Evolutionary conservation across 2,888 invertebrate species (phyloP).

Genomic region (Megaustenia siamemsis): DNA sequence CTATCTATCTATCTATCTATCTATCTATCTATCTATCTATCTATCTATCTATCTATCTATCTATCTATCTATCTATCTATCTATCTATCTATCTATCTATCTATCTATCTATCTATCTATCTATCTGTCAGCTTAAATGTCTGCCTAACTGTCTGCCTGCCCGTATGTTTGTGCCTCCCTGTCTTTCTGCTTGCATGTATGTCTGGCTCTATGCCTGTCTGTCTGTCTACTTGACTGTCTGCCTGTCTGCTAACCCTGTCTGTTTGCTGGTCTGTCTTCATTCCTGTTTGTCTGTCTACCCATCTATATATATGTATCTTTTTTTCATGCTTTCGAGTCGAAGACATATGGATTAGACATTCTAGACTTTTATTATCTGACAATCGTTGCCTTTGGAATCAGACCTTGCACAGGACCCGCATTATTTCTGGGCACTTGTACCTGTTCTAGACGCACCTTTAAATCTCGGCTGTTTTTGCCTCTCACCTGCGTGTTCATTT

Average conservation of each 20-base stretch:
- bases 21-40: not conserved
- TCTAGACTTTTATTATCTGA: too few relatives aligned
- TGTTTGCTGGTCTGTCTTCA: not conserved
- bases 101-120: slow-evolving; percentile 1
- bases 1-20: not conserved
- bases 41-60: too few relatives aligned
- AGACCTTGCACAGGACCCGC: too few relatives aligned
- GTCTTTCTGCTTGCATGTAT: not conserved
- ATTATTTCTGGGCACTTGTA: too few relatives aligned
- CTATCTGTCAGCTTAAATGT: not conserved
- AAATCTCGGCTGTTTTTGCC: too few relatives aligned
- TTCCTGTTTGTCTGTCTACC: too few relatives aligned
- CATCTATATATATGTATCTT: too few relatives aligned
- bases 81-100: not conserved
- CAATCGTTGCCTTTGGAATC: too few relatives aligned
- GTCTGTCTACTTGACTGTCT: slow-evolving; percentile 10
- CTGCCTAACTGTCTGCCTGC: not conserved
- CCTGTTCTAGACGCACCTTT: too few relatives aligned
- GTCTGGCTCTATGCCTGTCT: slow-evolving; percentile 7
- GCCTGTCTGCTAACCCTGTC: not conserved
- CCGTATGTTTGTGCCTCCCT: not conserved
- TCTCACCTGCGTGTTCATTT: too few relatives aligned
- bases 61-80: not conserved
- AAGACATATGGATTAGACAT: too few relatives aligned
- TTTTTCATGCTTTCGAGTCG: too few relatives aligned